Conservation (phyloP, 2,797 vertebrate species). For the Hypotaenidia okinawae region DNA sequence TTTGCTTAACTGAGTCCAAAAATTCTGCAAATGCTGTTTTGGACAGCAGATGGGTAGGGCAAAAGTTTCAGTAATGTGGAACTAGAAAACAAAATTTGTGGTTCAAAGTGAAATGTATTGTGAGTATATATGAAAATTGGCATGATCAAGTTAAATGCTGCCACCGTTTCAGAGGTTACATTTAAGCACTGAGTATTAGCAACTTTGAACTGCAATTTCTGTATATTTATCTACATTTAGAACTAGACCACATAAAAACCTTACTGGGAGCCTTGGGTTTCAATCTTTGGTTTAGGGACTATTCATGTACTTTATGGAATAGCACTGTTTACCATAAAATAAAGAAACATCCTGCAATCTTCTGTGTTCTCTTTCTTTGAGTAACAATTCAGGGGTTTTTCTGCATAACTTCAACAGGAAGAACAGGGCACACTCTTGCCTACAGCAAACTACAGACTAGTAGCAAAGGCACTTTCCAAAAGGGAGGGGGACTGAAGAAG, state of each 20-base stretch:
- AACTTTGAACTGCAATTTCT: not conserved
- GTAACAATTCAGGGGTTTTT: not conserved
- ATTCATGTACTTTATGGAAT: not conserved
- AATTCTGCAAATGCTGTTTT: not conserved
- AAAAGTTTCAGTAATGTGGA: not conserved
- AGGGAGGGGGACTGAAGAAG: not conserved
- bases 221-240: not conserved
- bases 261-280: not conserved
- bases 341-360: not conserved
- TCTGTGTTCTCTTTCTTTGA: not conserved
- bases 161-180: not conserved
- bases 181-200: not conserved
- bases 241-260: not conserved
- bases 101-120: not conserved
- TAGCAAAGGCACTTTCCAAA: not conserved
- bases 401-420: not conserved
- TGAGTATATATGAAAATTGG: not conserved
- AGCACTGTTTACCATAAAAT: not conserved
- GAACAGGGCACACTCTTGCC: rapidly evolving
- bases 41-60: not conserved
- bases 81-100: not conserved
- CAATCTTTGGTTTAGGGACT: not conserved
- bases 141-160: not conserved
- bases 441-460: not conserved
- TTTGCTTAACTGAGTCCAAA: not conserved